Base-by-base conservation (phyloP, 2,113 vertebrate species). In the Equus quagga region DNA sequence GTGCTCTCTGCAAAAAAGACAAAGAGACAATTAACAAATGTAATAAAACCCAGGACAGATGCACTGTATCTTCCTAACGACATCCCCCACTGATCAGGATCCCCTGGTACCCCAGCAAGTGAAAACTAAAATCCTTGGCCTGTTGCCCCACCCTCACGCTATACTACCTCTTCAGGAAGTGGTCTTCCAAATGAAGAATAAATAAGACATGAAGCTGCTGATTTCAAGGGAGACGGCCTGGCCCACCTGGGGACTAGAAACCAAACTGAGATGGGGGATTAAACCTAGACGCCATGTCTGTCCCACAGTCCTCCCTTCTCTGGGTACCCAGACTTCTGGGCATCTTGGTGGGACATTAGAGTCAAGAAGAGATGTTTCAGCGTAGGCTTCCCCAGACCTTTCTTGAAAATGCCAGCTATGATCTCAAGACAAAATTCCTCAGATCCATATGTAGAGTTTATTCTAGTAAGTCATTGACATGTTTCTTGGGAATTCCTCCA, bases 1-100 rank as follows among this genome's bases (percentile, higher is more conserved):
- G 99, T 98, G 98, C 98, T 99, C 95, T 99, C 99, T 99, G 98
- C 21, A 96, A 97, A 98, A 96, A 95, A 95, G 95, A 98, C 75
- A 98, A 98, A 98, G 88, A 97, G 73, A 97, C 58, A 97, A 97
- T 98, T 94, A 98, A 70, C 75, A 98, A 36, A 80, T 36, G 96
- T 89, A 78, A 54, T 23, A 80, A 15, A 94, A 51, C 36, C 18
- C 36, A 17, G 44, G 83, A 67, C 0, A 58, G 36, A 14, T 1
- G 36, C 11, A 0, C 62, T n/a, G 2, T 17, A 0, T 31, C 73
- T 33, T 46, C 82, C 21, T 78, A 11, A 18, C 11, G 8, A 67
- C 51, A 51, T 72, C 64, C 64, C 82, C 81, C 91, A 21, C 26
- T 80, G 54, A n/a, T 24, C 36, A 28, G 1, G 18, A 51, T 9